These are phyloP conservation scores for Podabrus alpinus DNA, from an alignment of 2,888 invertebrate species.

Conservation along the genomic window DNA sequence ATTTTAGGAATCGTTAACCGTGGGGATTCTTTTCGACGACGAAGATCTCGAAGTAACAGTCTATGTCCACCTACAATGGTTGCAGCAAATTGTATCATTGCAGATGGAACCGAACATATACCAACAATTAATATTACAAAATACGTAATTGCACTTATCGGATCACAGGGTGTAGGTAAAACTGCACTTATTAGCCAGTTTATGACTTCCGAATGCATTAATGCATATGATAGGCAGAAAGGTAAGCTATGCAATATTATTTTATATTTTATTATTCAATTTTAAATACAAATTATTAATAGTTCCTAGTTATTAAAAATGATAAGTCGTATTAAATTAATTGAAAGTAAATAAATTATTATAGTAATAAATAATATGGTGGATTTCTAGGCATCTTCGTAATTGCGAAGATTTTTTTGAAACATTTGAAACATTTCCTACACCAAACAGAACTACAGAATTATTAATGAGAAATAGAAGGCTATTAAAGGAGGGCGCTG, in stretches of 20 bases:
- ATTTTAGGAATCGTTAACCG: conserved; percentile 85
- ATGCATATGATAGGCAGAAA: conserved; percentile 87
- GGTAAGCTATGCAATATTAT: conserved; percentile 58
- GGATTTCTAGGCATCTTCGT: too few species aligned
- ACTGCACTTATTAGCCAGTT: conserved; percentile 86
- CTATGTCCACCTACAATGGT: conserved; percentile 63
- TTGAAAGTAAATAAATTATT: too few species aligned
- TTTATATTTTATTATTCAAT: background rate
- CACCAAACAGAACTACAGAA: too few species aligned
- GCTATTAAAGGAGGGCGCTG: too few species aligned
- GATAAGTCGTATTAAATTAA: too few species aligned
- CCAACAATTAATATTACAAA: conserved; percentile 52
- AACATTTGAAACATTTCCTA: too few species aligned
- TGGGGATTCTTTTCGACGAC: conserved; percentile 89
- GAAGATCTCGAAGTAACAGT: conserved; percentile 82
- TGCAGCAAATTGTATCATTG: conserved; percentile 50
- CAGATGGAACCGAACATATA: conserved; percentile 60
- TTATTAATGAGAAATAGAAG: too few species aligned
- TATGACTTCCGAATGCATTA: conserved; percentile 92
- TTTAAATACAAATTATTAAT: too few species aligned
- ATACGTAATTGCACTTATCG: conserved; percentile 76
- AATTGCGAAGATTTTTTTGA: too few species aligned
- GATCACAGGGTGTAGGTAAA: conserved; percentile 82
- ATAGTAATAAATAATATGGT: too few species aligned
- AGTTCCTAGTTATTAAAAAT: too few species aligned